Percentiles rank a stretch among this genome's conserved stretches.
Evolutionary conservation across 2,113 vertebrate genomes (phyloP).

Genomic region (Rynchops niger): DNA sequence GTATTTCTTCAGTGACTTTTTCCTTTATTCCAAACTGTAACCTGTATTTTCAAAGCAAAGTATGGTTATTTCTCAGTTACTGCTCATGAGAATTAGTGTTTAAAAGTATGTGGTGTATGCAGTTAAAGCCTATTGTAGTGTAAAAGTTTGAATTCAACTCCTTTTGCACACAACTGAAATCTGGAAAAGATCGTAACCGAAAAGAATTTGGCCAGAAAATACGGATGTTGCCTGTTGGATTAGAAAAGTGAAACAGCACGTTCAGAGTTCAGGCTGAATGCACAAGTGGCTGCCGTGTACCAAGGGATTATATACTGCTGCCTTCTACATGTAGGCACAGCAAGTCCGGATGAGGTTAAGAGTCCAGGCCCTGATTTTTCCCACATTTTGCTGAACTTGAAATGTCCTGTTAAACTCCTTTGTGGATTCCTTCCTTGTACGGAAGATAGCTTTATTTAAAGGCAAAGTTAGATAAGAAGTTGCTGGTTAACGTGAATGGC

Average conservation of each 20-base stretch:
- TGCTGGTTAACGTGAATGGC: not conserved
- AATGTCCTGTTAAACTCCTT: not conserved
- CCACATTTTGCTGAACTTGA: slow-evolving; percentile 8
- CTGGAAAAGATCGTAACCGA: not conserved
- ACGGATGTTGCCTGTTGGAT: not conserved
- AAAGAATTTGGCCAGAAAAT: not conserved
- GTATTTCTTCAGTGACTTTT: not conserved
- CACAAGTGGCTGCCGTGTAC: not conserved
- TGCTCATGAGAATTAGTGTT: not conserved
- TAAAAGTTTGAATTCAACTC: not conserved
- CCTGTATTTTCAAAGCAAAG: not conserved
- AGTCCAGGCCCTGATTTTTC: not conserved
- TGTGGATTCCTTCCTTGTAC: not conserved
- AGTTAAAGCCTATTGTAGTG: not conserved
- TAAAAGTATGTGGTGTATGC: not conserved
- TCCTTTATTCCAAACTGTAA: not conserved
- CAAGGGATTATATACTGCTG: not conserved
- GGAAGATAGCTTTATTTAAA: not conserved
- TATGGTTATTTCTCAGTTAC: not conserved
- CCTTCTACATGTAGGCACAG: not conserved
- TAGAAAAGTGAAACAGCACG: not conserved
- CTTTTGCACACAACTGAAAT: not conserved
- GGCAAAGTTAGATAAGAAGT: not conserved
- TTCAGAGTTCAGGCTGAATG: not conserved
- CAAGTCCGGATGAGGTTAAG: rapidly evolving